phyloP scores from a whole-genome alignment of 2,888 invertebrate genomes.

The Limnephilus marmoratus region DNA sequence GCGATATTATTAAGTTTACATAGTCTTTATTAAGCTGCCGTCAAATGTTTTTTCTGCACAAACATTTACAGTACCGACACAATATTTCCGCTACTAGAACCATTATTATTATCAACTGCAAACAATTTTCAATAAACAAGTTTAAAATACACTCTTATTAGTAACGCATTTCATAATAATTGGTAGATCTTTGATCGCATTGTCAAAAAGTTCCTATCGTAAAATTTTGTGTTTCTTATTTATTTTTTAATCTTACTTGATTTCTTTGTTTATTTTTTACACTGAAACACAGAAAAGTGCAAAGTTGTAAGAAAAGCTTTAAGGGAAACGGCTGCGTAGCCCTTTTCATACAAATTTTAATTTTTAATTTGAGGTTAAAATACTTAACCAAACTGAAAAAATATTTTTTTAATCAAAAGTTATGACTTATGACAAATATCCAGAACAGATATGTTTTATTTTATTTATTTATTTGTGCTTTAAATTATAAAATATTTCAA shows the following conservation, averaged over 20 bases:
- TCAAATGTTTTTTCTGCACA: constrained; percentile 14
- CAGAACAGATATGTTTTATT: no score
- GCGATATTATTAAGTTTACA: not conserved
- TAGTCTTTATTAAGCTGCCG: not conserved
- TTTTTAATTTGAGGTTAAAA: no score
- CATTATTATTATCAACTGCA: not conserved
- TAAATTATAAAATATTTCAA: no score
- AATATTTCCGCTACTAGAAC: not conserved
- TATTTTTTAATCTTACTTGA: not conserved
- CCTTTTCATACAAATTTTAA: no score
- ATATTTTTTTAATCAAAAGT: no score
- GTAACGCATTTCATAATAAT: not conserved
- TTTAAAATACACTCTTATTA: not conserved
- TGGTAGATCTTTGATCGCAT: not conserved
- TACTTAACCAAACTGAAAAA: no score
- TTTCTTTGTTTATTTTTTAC: not conserved
- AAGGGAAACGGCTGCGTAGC: no score
- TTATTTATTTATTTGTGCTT: no score
- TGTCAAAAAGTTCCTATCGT: not conserved
- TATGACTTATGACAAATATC: no score
- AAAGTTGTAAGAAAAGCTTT: no score
- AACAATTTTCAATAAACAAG: not conserved
- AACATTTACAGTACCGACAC: not conserved
- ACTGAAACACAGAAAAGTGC: not conserved
- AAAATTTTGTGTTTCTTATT: not conserved